Conservation (phyloP, 2,797 vertebrate genomes). For the Apogon talboti region DNA sequence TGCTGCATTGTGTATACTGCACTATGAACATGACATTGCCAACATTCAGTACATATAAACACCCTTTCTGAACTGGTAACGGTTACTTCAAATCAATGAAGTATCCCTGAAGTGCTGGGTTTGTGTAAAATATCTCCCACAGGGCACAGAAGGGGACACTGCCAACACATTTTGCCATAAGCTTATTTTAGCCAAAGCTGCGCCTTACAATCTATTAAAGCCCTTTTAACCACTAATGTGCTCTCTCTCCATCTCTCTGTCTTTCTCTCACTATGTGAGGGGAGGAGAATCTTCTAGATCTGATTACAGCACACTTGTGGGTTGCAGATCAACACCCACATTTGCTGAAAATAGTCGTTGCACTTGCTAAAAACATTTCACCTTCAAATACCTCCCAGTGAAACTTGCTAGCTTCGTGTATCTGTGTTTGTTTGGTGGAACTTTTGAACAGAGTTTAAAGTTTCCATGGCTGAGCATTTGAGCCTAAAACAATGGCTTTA, state of each 20-base stretch:
- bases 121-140: slow-evolving; percentile 27
- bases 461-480: slow-evolving; percentile 13
- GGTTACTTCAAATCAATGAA: slow-evolving; percentile 20
- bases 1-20: slow-evolving; percentile 58
- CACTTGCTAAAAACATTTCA: slow-evolving; percentile 62
- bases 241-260: slow-evolving; percentile 10
- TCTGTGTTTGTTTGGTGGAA: slow-evolving; percentile 23
- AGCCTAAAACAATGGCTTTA: slow-evolving; percentile 51
- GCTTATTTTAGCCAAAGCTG: slow-evolving; percentile 75
- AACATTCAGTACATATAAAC: slow-evolving; percentile 23
- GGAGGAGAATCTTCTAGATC: slow-evolving; percentile 34
- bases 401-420: slow-evolving; percentile 55
- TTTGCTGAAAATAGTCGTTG: slow-evolving; percentile 57
- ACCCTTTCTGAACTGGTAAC: slow-evolving; percentile 29
- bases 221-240: slow-evolving; percentile 28
- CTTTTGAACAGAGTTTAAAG: slow-evolving; percentile 25
- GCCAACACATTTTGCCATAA: slow-evolving; percentile 57
- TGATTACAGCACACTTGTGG: slow-evolving; percentile 45
- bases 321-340: slow-evolving; percentile 40
- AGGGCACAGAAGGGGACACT: slow-evolving; percentile 46
- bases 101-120: slow-evolving; percentile 32
- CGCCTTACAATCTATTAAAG: slow-evolving; percentile 73
- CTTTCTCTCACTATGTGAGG: slow-evolving; percentile 58
- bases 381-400: slow-evolving; percentile 53
- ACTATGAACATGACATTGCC: slow-evolving; percentile 37